Conservation (phyloP, 2,888 invertebrate species). For the Sepioteuthis lessoniana region DNA sequence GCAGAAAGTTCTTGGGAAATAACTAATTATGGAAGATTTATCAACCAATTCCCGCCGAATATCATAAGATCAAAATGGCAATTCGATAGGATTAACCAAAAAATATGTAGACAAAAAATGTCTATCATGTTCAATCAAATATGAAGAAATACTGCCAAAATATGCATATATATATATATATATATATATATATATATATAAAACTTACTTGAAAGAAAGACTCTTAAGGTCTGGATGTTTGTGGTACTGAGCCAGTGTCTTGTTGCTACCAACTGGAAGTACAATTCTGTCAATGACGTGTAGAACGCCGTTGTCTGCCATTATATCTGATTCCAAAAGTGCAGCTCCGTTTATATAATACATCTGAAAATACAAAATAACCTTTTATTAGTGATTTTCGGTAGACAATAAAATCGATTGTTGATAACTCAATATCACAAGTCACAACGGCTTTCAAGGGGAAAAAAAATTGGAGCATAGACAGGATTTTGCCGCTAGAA, state of each 20-base stretch:
- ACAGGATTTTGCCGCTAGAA: background rate
- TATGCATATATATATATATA: no score
- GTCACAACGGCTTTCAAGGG: no score
- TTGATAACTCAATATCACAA: no score
- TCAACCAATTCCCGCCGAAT: no score
- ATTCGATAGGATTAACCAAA: no score
- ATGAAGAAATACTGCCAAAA: no score
- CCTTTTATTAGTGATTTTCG: background rate
- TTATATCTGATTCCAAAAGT: conserved; percentile 25
- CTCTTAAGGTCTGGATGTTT: conserved; percentile 35
- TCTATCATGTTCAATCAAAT: no score
- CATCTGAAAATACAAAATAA: conserved; percentile 15
- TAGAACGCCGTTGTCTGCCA: conserved; percentile 45
- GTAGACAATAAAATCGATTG: background rate
- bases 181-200: background rate
- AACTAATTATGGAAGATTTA: no score
- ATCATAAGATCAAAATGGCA: no score
- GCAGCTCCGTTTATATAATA: conserved; percentile 42
- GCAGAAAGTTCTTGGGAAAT: no score
- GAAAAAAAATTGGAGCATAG: background rate
- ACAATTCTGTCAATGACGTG: conserved; percentile 43
- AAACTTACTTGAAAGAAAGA: conserved; percentile 43
- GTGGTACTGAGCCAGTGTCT: conserved; percentile 42
- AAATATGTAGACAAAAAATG: no score
- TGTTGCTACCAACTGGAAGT: conserved; percentile 36